Evolutionary conservation across 2,888 invertebrate genomes (phyloP), one percentile per base, ranked within the genome.

Genomic region (Protula sp.): DNA sequence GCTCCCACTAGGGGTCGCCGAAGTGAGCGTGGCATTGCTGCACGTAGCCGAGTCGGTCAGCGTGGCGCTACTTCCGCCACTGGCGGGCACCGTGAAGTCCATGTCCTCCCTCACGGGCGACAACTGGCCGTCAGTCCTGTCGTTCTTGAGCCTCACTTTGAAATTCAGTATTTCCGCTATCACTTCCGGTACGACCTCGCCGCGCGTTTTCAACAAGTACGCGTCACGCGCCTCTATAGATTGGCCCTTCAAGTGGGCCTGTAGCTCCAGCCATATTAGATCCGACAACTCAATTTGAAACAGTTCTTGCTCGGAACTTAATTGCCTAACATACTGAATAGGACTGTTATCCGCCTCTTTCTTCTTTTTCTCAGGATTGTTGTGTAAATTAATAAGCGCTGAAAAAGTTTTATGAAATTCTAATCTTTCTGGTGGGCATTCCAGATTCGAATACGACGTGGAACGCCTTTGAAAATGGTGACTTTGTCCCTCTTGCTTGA

Each of bases 221-320:
- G 38, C 86, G 78, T 92, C 92, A 81, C 92, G 91, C 71, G 89
- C 89, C 56, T 87, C 85, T n/a, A 88, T 85, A 45, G 86, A 88
- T 60, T 86, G 86, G 78, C 92, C 92, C 81, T 92, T n/a, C n/a
- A n/a, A n/a, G n/a, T n/a, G 91, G 71, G 93, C 93, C 81, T 91
- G 90, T 64, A 94, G 83, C 83, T 93, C 93, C 70, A 94, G 81
- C 94, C 94, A 94, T 70, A 94, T 89, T 69, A 92, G 85, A 82
- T 94, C 93, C 81, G 91, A 91, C 55, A 91, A 82, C 83, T 91
- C 90, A 69, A 89, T 91, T 81, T 92, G 91, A 90, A 91, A 93
- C 50, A 89, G 84, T 63, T 89, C 87, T 77, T 93, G 92, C 78
- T 94, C 92, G 67, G 87, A 87, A 70, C 91, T 91, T 74, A 72